Evolutionary conservation across 2,113 vertebrate genomes (phyloP).

Genomic region (Cephalopholis sonnerati): DNA sequence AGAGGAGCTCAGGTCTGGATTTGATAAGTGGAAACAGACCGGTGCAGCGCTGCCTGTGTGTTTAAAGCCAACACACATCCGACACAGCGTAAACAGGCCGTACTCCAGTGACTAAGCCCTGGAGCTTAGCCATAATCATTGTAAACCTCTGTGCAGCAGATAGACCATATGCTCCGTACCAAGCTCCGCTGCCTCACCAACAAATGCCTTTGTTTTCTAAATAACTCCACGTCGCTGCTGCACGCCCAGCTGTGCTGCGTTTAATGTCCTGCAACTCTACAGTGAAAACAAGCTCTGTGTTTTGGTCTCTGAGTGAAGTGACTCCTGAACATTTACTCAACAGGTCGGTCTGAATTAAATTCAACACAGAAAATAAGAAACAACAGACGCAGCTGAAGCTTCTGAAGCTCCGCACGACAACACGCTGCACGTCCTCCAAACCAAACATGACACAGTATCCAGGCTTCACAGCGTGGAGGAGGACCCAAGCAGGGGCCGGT

Average conservation of each 20-base stretch:
- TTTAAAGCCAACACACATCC: slow-evolving; percentile 84
- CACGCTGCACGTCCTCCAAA: slow-evolving; percentile 31
- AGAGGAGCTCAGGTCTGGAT: slow-evolving; percentile 87
- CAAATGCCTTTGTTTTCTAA: slow-evolving; percentile 57
- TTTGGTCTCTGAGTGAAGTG: not conserved
- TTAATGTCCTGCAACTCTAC: not conserved
- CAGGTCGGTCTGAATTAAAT: not conserved
- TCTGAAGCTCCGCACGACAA: slow-evolving; percentile 43
- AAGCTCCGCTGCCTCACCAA: slow-evolving; percentile 34
- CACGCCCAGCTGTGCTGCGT: slow-evolving; percentile 22
- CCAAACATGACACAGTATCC: slow-evolving; percentile 61
- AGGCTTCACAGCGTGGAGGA: slow-evolving; percentile 60
- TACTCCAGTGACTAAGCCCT: slow-evolving; percentile 63
- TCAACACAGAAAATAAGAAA: slow-evolving; percentile 7
- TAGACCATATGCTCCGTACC: slow-evolving; percentile 62
- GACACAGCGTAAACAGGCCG: slow-evolving; percentile 81
- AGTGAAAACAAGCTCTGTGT: not conserved
- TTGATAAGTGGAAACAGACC: slow-evolving; percentile 91
- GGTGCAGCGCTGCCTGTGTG: slow-evolving; percentile 71
- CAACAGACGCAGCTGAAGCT: slow-evolving; percentile 27
- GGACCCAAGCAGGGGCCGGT: slow-evolving; percentile 36
- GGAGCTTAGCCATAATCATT: slow-evolving; percentile 71
- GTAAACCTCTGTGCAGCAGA: slow-evolving; percentile 63
- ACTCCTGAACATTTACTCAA: no score
- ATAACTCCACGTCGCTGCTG: slow-evolving; percentile 15